A percentile compares a stretch with the other conserved stretches of the same genome.
These are phyloP conservation scores for Cheirogaleus major DNA, from an alignment of 2,797 vertebrate species.

Conservation along the genomic window DNA sequence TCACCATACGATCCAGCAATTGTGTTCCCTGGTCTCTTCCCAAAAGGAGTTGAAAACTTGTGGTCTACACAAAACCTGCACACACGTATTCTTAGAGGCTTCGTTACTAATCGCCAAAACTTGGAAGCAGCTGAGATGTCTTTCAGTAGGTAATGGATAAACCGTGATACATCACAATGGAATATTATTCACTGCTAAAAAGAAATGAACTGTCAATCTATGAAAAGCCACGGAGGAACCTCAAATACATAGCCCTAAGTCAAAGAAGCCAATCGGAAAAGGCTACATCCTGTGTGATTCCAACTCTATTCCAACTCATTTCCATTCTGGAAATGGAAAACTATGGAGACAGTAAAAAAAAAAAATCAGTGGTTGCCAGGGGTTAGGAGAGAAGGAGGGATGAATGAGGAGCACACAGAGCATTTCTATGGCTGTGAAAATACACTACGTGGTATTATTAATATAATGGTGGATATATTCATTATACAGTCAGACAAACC, in stretches of 20 bases:
- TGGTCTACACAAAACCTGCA: neutral
- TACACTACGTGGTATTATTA: too few relatives aligned
- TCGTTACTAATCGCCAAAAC: neutral
- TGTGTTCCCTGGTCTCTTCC: neutral
- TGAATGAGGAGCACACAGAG: neutral
- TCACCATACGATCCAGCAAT: neutral
- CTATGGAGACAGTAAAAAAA: neutral
- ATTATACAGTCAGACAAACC: too few relatives aligned
- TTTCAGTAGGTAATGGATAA: neutral
- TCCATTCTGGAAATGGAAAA: neutral
- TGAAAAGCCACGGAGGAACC: too few relatives aligned
- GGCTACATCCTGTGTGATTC: too few relatives aligned
- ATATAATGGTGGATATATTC: fast-evolving
- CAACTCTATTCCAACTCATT: too few relatives aligned
- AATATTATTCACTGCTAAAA: neutral
- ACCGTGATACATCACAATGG: neutral
- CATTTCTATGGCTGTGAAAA: neutral
- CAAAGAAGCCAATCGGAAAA: neutral
- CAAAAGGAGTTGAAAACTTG: neutral
- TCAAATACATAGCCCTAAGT: too few relatives aligned
- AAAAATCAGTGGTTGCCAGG: neutral
- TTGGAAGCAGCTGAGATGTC: neutral
- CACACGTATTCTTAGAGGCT: neutral
- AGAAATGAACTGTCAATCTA: neutral
- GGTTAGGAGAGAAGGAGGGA: neutral